Base-by-base conservation (phyloP, 2,888 invertebrate species). In the Lymantria dispar region DNA sequence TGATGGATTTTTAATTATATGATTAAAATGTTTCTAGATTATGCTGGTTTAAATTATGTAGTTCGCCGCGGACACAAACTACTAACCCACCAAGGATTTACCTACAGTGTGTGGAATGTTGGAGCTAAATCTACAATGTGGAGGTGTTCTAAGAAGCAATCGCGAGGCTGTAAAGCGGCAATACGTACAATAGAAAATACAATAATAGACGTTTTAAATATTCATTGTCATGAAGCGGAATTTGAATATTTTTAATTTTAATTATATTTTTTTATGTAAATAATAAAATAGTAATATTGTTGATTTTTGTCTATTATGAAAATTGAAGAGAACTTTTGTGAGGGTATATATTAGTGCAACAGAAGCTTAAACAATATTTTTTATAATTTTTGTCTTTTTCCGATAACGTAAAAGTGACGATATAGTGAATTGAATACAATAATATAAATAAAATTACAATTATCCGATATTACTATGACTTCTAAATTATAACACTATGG, bases 111-210 rank as follows among this genome's bases (percentile, higher is more conserved):
- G 12, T 40, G 40, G 40, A 14, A 29, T 12, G 13, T 11, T 22
- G 40, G 13, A 41, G 41, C 14, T n/a, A 31, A 30, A 8, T 37
- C 29, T 11, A 46, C 3, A 1, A 43, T 31, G 37, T 50, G 50
- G 50, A 42, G 50, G n/a, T 50, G 50, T 43, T 50, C 50, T 0
- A 50, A 50, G 22, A 45, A 39, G 41, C 50, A 37, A 7, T 50
- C 50, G 8, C 10, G 22, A 10, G 43, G 46, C 8, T 50, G 46
- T 7, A 50, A 39, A 38, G 43, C 22, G 2, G 15, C 45, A 9
- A 5, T 50, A 5, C 37, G 37, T 14, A 46, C 45, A 1, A 9
- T 42, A 9, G 30, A 38, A 8, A 41, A 45, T 31, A 22, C 29
- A 12, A 33, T 50, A 7, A 8, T 42, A 7, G 29, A 15, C 11